These are phyloP conservation scores for Theocolax elegans DNA, from an alignment of 1,140 invertebrate species.

Conservation along the genomic window DNA sequence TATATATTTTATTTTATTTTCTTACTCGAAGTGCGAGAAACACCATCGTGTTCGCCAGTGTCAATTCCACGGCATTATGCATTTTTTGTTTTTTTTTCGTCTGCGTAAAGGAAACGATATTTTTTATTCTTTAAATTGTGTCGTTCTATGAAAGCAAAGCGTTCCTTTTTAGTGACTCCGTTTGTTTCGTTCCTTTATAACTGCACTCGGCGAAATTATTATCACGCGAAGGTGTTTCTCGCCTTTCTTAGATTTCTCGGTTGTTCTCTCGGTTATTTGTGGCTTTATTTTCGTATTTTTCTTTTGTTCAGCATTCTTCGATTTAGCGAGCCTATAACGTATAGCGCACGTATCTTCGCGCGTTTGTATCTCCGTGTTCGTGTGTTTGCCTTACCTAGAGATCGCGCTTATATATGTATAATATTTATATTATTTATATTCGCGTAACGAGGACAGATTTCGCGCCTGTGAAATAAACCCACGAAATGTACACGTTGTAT, in stretches of 20 bases:
- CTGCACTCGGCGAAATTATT: conserved; percentile 2
- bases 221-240: neutral
- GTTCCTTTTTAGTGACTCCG: too few relatives aligned
- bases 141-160: neutral
- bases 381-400: neutral
- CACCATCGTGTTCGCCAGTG: conserved; percentile 15
- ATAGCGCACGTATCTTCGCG: neutral
- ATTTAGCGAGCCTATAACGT: neutral
- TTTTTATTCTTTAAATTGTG: neutral
- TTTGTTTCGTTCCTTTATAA: neutral
- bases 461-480: too few relatives aligned
- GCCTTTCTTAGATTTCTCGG: neutral
- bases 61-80: conserved; percentile 53
- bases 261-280: conserved; percentile 1
- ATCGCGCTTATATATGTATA: conserved; percentile 26
- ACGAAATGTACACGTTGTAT: neutral
- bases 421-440: conserved; percentile 32
- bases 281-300: neutral
- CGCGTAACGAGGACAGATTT: too few relatives aligned
- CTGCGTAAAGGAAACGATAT: neutral
- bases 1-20: too few relatives aligned
- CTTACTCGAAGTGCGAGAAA: conserved; percentile 9
- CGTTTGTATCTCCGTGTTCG: neutral
- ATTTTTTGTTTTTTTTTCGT: neutral
- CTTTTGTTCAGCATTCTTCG: too few relatives aligned